Conservation (phyloP, 1,140 invertebrate genomes). For the Manduca sexta region DNA sequence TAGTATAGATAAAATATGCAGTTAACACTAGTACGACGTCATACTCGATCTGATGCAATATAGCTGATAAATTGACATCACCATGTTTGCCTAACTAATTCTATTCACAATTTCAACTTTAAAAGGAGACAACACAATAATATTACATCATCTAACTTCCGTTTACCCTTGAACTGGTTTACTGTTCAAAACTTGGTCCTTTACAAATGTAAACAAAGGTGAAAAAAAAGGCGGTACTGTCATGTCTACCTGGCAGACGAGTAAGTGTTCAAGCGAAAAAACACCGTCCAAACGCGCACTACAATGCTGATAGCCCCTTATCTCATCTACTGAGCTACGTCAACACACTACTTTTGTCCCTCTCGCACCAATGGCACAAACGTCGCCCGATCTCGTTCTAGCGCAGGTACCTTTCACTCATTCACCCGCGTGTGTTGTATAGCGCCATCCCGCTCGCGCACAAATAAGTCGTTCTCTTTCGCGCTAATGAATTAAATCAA, state of each 20-base stretch:
- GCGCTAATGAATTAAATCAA: conserved; percentile 68
- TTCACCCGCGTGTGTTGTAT: conserved; percentile 12
- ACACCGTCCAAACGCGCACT: conserved; percentile 36
- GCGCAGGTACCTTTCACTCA: conserved; percentile 35
- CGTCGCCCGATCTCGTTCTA: conserved; percentile 26
- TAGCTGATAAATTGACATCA: too few species aligned
- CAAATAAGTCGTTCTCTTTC: conserved; percentile 32
- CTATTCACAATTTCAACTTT: too few species aligned
- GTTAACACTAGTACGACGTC: too few species aligned
- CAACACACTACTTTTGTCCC: conserved; percentile 48
- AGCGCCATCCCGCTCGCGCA: conserved; percentile 5
- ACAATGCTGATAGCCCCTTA: conserved; percentile 67
- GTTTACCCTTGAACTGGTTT: neutral
- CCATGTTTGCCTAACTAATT: too few species aligned
- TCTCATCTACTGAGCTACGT: conserved; percentile 70
- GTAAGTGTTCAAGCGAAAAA: conserved; percentile 27
- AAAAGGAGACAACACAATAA: too few species aligned
- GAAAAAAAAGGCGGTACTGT: neutral
- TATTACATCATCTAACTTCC: too few species aligned
- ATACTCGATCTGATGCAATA: too few species aligned
- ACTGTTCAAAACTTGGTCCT: neutral
- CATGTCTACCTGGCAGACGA: too few species aligned
- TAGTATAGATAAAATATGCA: too few species aligned
- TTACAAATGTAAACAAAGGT: neutral
- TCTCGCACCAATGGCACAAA: conserved; percentile 23